Percentiles rank a stretch among this genome's conserved stretches.
Evolutionary conservation across 53 echinoderm and acorn worm species (phyloP).

Genomic region (Antedon mediterranea): DNA sequence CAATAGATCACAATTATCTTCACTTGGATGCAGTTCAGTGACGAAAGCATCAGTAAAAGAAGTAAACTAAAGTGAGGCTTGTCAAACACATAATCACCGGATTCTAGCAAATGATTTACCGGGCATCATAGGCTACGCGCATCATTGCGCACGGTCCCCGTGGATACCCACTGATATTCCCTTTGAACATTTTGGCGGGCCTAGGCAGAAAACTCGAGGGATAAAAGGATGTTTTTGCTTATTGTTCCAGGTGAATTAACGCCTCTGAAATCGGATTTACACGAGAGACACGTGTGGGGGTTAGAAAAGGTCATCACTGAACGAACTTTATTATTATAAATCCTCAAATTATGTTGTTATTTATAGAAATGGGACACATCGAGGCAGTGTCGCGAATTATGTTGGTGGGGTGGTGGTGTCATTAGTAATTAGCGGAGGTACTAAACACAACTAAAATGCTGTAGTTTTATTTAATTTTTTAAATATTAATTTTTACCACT

Average conservation of each 20-base stretch:
- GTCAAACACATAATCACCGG: background rate
- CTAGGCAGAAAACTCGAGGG: background rate
- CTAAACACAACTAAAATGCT: too few species aligned
- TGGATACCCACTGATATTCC: background rate
- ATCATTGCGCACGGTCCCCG: background rate
- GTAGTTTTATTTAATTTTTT: too few species aligned
- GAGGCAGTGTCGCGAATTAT: too few species aligned
- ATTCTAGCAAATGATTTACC: background rate
- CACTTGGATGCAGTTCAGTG: background rate
- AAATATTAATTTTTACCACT: too few species aligned
- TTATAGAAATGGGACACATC: too few species aligned
- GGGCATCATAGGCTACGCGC: background rate
- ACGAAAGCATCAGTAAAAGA: background rate
- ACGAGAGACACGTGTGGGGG: background rate
- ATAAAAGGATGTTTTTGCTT: background rate
- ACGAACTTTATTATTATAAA: background rate
- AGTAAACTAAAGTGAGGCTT: background rate
- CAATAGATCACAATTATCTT: conserved; percentile 1
- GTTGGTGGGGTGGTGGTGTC: too few species aligned
- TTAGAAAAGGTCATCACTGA: background rate
- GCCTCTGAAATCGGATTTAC: background rate
- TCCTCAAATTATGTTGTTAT: background rate
- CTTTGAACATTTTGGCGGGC: background rate
- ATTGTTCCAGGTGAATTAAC: background rate
- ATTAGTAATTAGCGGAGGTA: too few species aligned